Evolutionary conservation across 2,888 invertebrate genomes (phyloP).

Genomic region (Rhagium mordax): DNA sequence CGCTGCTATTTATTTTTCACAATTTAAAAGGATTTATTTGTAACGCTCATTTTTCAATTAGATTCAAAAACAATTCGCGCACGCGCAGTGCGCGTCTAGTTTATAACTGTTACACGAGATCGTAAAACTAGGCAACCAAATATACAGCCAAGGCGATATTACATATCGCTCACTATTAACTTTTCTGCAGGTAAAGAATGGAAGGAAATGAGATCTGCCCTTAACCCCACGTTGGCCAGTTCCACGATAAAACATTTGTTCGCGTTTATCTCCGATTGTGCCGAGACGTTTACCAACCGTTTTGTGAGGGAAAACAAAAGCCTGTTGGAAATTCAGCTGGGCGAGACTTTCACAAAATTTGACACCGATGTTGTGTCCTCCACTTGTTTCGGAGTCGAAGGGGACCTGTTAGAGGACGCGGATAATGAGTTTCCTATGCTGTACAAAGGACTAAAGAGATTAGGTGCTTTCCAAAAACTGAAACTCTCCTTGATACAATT

Average conservation of each 20-base stretch:
- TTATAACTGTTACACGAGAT: too few species aligned
- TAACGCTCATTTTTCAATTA: too few species aligned
- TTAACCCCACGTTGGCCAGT: not conserved
- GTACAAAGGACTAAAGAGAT: not conserved
- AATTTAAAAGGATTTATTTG: too few species aligned
- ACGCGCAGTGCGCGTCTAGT: too few species aligned
- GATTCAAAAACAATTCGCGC: too few species aligned
- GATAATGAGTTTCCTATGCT: not conserved
- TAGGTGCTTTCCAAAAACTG: constrained; percentile 7
- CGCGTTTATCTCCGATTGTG: not conserved
- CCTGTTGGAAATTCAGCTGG: constrained; percentile 3
- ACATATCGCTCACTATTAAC: too few species aligned
- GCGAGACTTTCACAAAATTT: constrained; percentile 16
- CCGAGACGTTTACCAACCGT: not conserved
- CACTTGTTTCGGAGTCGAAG: not conserved
- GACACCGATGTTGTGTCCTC: constrained; percentile 9
- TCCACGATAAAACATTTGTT: not conserved
- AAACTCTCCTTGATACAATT: constrained; percentile 15
- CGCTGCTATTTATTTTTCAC: too few species aligned
- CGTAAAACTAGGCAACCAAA: too few species aligned
- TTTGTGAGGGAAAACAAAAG: not conserved
- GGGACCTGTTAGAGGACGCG: not conserved
- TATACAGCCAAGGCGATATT: too few species aligned
- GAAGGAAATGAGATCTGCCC: constrained; percentile 1
- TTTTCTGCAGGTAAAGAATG: constrained; percentile 11